Conservation (phyloP, 2,113 vertebrate species). For the Trematomus loennbergii region DNA sequence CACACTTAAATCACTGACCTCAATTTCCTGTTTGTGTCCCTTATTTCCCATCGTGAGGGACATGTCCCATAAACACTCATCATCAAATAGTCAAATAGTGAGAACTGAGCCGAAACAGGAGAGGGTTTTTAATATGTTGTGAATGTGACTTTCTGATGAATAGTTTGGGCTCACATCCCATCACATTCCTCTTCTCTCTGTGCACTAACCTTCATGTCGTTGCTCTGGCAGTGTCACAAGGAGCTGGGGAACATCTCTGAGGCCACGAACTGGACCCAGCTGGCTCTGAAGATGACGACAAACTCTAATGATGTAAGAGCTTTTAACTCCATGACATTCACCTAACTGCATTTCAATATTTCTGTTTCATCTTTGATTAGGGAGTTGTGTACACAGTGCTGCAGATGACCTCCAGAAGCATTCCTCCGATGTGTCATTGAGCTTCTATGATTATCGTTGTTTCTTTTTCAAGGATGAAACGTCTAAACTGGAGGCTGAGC, state of each 20-base stretch:
- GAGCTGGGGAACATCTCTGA: constrained; percentile 89
- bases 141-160: too few species aligned
- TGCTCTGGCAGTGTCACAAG: constrained; percentile 88
- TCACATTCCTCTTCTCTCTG: too few species aligned
- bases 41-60: too few species aligned
- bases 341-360: neutral
- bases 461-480: constrained; percentile 47
- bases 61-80: too few species aligned
- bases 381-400: neutral
- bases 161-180: too few species aligned
- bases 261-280: constrained; percentile 85
- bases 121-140: too few species aligned
- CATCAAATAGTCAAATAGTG: too few species aligned
- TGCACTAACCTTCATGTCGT: neutral
- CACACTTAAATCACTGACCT: too few species aligned
- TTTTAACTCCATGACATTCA: neutral
- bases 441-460: neutral
- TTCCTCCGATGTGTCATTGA: neutral
- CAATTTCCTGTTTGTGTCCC: too few species aligned
- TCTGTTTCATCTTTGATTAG: neutral
- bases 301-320: constrained; percentile 81
- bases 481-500: constrained; percentile 64
- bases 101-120: too few species aligned
- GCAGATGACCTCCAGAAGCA: neutral
- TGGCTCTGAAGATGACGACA: constrained; percentile 84